A percentile compares a stretch with the other conserved stretches of the same genome.
Conservation (phyloP, 2,888 invertebrate genomes). For the Xanthostigma xanthostigma region DNA sequence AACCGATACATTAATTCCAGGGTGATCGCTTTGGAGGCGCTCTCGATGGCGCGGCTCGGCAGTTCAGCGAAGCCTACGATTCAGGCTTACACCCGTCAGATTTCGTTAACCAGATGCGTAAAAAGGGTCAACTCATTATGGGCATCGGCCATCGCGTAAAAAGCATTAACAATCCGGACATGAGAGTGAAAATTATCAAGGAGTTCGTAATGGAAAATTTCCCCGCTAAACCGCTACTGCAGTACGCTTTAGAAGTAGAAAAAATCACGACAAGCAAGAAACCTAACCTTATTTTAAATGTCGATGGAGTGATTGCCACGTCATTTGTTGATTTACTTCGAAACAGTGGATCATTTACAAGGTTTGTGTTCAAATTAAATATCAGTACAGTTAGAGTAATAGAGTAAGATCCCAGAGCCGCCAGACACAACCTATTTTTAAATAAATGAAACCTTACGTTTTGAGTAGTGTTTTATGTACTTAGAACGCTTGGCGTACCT, state of each 20-base stretch:
- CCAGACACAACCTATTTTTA: no score
- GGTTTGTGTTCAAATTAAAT: conserved; percentile 32
- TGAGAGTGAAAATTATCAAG: conserved; percentile 91
- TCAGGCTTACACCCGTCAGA: conserved; percentile 90
- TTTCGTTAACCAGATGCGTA: conserved; percentile 95
- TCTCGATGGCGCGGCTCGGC: conserved; percentile 90
- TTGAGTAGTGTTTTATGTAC: no score
- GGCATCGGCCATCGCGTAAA: conserved; percentile 91
- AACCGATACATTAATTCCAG: conserved; percentile 35
- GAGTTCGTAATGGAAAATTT: conserved; percentile 89
- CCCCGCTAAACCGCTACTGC: conserved; percentile 84
- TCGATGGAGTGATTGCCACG: conserved; percentile 96
- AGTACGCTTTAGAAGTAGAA: conserved; percentile 94
- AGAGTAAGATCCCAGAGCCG: no score
- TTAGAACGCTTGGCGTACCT: no score
- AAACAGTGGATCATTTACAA: conserved; percentile 86
- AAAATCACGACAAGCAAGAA: conserved; percentile 99
- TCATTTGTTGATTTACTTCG: conserved; percentile 93
- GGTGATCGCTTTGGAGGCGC: conserved; percentile 99
- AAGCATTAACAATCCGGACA: conserved; percentile 96
- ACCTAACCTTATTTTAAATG: conserved; percentile 98
- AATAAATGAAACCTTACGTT: no score
- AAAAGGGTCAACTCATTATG: conserved; percentile 96
- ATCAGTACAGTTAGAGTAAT: background rate
- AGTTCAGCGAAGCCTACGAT: conserved; percentile 95